These are phyloP conservation scores for Propithecus perrieri DNA, from an alignment of 2,797 vertebrate genomes.

Conservation along the genomic window DNA sequence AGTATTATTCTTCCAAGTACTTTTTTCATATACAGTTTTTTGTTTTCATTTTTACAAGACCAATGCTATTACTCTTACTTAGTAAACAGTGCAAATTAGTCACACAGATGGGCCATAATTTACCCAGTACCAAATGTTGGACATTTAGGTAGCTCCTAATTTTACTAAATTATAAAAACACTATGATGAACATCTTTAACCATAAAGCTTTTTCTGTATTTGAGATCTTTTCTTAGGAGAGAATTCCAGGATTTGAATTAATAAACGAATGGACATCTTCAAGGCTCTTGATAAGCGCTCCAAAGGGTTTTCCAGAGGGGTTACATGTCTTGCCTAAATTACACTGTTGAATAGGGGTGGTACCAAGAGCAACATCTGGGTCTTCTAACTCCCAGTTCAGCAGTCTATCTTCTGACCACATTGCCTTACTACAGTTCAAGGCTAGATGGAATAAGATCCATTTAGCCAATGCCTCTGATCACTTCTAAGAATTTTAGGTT, in stretches of 20 bases:
- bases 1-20: not conserved
- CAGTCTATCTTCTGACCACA: not conserved
- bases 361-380: not conserved
- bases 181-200: not conserved
- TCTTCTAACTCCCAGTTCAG: not conserved
- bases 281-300: not conserved
- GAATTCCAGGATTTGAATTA: constrained; percentile 36
- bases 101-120: not conserved
- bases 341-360: not conserved
- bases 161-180: constrained; percentile 21
- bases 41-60: not conserved
- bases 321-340: not conserved
- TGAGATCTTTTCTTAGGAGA: constrained; percentile 19
- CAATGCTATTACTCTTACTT: not conserved
- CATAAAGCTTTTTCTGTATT: constrained; percentile 29
- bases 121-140: not conserved
- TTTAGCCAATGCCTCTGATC: not conserved
- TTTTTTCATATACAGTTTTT: not conserved
- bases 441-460: not conserved
- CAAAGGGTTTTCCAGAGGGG: constrained; percentile 5
- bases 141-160: constrained; percentile 7
- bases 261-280: not conserved
- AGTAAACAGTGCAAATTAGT: not conserved
- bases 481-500: not conserved
- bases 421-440: not conserved